Percentiles rank a stretch among this genome's conserved stretches.
These are phyloP conservation scores for Amphipyra tragopoginis DNA, from an alignment of 2,888 invertebrate genomes.

Conservation along the genomic window DNA sequence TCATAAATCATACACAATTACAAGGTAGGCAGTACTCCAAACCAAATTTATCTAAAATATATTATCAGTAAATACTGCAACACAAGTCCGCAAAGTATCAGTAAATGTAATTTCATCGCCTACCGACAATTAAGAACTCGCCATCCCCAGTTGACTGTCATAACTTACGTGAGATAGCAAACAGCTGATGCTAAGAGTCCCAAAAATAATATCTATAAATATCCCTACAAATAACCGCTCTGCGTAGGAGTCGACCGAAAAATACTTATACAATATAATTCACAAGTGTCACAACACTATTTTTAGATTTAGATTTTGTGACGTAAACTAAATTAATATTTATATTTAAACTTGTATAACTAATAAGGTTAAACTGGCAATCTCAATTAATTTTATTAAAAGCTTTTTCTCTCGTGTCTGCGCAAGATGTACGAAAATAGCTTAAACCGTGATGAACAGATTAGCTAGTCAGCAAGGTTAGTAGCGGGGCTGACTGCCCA, in stretches of 20 bases:
- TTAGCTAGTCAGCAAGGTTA: no score
- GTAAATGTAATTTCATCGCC: background rate
- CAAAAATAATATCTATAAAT: background rate
- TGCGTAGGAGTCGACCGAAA: background rate
- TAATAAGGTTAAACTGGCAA: background rate
- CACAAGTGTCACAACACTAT: background rate
- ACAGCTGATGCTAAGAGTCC: constrained; percentile 1
- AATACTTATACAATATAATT: background rate
- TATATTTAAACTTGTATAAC: background rate
- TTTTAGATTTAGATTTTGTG: background rate
- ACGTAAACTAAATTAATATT: background rate
- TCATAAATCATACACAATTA: no score
- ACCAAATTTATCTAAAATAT: no score
- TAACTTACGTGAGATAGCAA: constrained; percentile 1
- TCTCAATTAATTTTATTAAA: no score
- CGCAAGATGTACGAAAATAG: no score
- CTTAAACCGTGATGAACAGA: no score
- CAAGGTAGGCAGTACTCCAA: no score
- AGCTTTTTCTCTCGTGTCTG: no score
- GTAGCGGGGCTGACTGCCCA: no score
- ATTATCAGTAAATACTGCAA: no score
- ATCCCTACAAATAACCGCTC: background rate
- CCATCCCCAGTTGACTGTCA: background rate
- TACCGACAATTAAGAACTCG: background rate
- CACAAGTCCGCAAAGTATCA: no score